Conservation (phyloP, 2,113 vertebrate species). For the Alethe diademata region DNA sequence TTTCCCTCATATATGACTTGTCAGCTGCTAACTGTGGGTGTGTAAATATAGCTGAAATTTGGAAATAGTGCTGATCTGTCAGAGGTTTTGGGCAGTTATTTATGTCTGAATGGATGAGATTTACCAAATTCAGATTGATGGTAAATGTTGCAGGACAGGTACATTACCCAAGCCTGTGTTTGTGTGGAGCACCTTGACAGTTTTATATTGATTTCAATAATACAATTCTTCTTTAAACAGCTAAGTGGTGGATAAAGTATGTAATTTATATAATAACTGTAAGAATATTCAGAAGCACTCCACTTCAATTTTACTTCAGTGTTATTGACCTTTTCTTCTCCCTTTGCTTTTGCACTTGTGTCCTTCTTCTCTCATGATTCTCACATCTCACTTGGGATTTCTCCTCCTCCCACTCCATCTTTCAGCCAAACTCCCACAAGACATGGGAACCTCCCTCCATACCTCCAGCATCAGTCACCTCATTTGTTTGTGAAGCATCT, state of each 20-base stretch:
- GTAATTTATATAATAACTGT: background rate
- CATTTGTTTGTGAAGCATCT: background rate
- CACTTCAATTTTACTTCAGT: background rate
- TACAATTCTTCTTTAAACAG: background rate
- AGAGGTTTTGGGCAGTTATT: conserved; percentile 32
- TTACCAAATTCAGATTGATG: background rate
- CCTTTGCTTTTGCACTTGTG: background rate
- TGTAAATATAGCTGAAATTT: conserved; percentile 51
- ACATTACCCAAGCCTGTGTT: background rate
- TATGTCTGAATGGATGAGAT: background rate
- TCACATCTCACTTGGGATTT: background rate
- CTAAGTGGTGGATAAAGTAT: background rate
- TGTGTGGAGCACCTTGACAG: background rate
- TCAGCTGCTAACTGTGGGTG: conserved; percentile 44
- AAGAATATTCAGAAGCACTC: background rate
- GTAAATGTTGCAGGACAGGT: background rate
- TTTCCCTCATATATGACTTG: conserved; percentile 49
- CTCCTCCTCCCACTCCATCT: background rate
- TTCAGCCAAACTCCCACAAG: background rate
- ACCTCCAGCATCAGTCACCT: background rate
- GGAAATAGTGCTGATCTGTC: conserved; percentile 3
- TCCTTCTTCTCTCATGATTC: background rate
- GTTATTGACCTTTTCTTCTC: background rate
- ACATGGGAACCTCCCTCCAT: background rate
- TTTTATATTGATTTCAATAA: conserved; percentile 20